These are phyloP conservation scores for Acanthopleura granulata DNA, from an alignment of 2,888 invertebrate genomes.

Conservation along the genomic window DNA sequence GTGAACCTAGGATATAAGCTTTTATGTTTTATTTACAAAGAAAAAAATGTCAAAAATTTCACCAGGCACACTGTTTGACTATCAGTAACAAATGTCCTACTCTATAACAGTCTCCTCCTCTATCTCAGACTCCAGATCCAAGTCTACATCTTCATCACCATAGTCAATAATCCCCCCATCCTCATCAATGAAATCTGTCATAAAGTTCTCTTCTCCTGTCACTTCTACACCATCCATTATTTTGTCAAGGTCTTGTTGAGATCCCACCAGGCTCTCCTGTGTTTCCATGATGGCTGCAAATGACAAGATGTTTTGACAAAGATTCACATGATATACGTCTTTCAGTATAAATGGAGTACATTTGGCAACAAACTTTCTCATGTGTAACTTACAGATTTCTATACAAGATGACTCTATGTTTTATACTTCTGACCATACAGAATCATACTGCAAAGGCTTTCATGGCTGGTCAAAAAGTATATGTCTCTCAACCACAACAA, in stretches of 20 bases:
- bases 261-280: background rate
- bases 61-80: background rate
- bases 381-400: no score
- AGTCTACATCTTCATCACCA: constrained; percentile 42
- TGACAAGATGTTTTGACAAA: background rate
- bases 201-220: background rate
- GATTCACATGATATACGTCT: no score
- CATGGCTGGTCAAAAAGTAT: no score
- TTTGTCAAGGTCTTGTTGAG: background rate
- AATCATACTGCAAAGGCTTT: no score
- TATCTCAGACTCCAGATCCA: constrained; percentile 44
- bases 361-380: no score
- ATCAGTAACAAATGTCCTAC: constrained; percentile 31
- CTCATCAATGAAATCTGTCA: constrained; percentile 12
- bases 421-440: no score
- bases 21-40: no score
- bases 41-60: background rate
- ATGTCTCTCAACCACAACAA: no score
- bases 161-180: constrained; percentile 36
- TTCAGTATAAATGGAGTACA: no score
- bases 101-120: constrained; percentile 41
- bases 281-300: background rate
- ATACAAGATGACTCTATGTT: no score
- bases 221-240: background rate
- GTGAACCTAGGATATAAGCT: no score